A percentile compares a stretch with the other conserved stretches of the same genome.
These are phyloP conservation scores for Hemibagrus wyckioides DNA, from an alignment of 2,113 vertebrate species.

Conservation along the genomic window DNA sequence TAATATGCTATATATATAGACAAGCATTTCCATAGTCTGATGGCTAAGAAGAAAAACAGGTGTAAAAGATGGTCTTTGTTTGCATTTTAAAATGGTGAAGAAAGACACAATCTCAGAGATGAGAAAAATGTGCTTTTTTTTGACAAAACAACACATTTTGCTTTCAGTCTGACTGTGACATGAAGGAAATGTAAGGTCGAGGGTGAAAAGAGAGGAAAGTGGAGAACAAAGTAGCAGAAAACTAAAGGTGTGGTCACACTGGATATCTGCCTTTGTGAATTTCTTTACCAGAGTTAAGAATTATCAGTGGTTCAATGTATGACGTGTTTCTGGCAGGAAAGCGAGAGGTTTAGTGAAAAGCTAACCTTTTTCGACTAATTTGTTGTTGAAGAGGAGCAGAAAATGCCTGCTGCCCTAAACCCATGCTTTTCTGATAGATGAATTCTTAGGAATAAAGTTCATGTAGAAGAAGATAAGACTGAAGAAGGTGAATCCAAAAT, in stretches of 20 bases:
- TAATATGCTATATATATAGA: too few relatives aligned
- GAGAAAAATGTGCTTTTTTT: not conserved
- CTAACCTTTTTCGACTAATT: not conserved
- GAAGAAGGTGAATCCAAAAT: not conserved
- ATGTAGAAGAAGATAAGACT: not conserved
- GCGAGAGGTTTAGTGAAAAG: not conserved
- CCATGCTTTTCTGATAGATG: too few relatives aligned
- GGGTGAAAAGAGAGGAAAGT: not conserved
- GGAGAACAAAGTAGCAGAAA: not conserved
- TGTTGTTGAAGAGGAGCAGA: not conserved
- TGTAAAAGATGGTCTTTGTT: not conserved
- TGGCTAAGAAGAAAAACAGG: not conserved
- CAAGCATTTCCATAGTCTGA: too few relatives aligned
- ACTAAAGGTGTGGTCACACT: not conserved
- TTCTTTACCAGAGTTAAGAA: not conserved
- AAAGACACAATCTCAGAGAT: not conserved
- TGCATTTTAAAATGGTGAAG: not conserved
- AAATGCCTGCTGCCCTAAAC: not conserved
- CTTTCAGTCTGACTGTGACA: not conserved
- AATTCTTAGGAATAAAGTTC: not conserved
- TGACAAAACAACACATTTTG: not conserved
- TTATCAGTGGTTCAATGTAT: not conserved
- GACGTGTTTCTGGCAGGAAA: not conserved
- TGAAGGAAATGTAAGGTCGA: not conserved
- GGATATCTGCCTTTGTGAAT: not conserved